Evolutionary conservation across 2,797 vertebrate species (phyloP).

Genomic region (Champsocephalus esox): DNA sequence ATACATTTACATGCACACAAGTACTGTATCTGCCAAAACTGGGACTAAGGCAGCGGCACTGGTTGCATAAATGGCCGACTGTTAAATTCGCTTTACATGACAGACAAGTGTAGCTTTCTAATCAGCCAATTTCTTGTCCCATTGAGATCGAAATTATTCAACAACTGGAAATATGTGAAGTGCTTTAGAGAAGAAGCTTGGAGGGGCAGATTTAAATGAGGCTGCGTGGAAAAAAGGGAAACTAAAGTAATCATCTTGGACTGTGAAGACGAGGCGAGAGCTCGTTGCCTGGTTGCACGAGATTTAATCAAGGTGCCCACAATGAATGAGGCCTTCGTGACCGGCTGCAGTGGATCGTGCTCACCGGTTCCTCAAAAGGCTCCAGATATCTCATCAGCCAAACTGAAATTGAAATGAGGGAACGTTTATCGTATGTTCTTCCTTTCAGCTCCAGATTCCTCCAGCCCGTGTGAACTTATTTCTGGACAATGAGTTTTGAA

Average conservation of each 20-base stretch:
- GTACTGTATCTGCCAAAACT: slow-evolving; percentile 31
- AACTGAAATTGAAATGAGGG: slow-evolving; percentile 9
- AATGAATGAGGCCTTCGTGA: slow-evolving; percentile 15
- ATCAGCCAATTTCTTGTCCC: background rate
- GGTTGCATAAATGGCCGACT: slow-evolving; percentile 67
- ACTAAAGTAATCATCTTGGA: background rate
- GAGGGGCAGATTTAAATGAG: background rate
- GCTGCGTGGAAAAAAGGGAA: background rate
- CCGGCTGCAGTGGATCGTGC: slow-evolving; percentile 22
- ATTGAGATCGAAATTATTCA: background rate
- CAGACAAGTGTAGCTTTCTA: background rate
- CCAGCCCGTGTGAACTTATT: background rate
- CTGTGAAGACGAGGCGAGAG: slow-evolving; percentile 6
- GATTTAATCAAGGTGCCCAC: slow-evolving; percentile 57
- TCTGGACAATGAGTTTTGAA: background rate
- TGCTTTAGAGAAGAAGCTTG: too few species aligned
- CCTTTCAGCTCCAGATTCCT: background rate
- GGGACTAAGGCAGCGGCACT: slow-evolving; percentile 47
- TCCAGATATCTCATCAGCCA: slow-evolving; percentile 11
- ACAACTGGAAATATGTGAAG: background rate
- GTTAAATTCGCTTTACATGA: slow-evolving; percentile 21
- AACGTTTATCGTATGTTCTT: background rate
- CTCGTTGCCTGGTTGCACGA: slow-evolving; percentile 54
- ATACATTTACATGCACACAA: slow-evolving; percentile 58
- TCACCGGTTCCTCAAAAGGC: background rate